Conservation (phyloP, 2,888 invertebrate species). For the Hylaea fasciaria region DNA sequence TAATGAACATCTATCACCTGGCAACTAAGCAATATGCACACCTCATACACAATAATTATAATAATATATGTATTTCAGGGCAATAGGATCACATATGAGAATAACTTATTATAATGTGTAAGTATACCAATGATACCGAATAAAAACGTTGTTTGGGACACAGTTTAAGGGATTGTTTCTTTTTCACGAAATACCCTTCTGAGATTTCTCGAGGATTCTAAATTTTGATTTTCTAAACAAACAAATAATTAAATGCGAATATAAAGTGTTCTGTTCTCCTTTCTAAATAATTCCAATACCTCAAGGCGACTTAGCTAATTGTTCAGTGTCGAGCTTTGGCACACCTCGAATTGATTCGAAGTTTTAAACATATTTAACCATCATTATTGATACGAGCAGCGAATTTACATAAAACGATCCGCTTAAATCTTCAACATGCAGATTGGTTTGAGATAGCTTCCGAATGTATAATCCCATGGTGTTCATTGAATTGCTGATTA, state of each 20-base stretch:
- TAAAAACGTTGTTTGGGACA: too few species aligned
- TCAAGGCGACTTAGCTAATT: constrained; percentile 43
- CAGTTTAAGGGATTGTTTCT: too few species aligned
- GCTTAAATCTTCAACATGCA: constrained; percentile 55
- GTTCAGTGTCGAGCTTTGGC: constrained; percentile 42
- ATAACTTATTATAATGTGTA: too few species aligned
- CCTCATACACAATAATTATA: too few species aligned
- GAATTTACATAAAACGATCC: constrained; percentile 67
- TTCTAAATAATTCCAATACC: constrained; percentile 42
- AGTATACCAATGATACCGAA: too few species aligned
- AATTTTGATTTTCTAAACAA: too few species aligned
- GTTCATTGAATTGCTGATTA: constrained; percentile 32
- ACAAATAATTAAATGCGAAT: constrained; percentile 25
- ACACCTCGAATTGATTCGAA: constrained; percentile 38
- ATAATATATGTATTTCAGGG: too few species aligned
- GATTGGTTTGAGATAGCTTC: constrained; percentile 64
- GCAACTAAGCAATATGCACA: too few species aligned
- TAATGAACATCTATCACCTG: too few species aligned
- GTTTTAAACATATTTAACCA: constrained; percentile 57
- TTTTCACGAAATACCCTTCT: too few species aligned
- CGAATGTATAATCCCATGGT: constrained; percentile 48
- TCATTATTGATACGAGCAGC: constrained; percentile 61
- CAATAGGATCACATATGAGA: too few species aligned
- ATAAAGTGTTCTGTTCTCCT: constrained; percentile 30
- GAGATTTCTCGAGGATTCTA: too few species aligned